These are phyloP conservation scores for Arbacia lixula DNA, from an alignment of 53 echinoderm and acorn worm species.

Conservation along the genomic window DNA sequence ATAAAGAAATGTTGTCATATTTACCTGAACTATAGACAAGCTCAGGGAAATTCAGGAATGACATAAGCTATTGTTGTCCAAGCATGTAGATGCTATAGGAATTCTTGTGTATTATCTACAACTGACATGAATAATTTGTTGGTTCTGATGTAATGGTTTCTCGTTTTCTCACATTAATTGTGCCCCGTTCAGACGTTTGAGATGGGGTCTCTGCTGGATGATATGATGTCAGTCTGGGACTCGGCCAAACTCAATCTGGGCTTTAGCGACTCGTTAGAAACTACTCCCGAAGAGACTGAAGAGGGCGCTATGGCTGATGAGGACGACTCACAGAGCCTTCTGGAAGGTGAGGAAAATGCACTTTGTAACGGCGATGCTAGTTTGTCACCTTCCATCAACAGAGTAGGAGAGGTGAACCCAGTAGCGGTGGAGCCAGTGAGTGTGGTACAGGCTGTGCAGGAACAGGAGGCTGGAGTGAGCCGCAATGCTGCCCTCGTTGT, in stretches of 20 bases:
- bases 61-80: too few relatives aligned
- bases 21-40: too few relatives aligned
- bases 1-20: too few relatives aligned
- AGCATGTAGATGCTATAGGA: too few relatives aligned
- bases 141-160: too few relatives aligned
- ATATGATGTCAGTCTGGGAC: conserved; percentile 96
- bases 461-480: background rate
- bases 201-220: conserved; percentile 95
- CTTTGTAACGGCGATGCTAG: conserved; percentile 53
- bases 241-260: conserved; percentile 61
- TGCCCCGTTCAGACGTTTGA: conserved; percentile 86
- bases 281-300: conserved; percentile 19
- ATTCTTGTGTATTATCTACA: too few relatives aligned
- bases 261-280: conserved; percentile 30
- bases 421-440: conserved; percentile 13
- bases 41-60: too few relatives aligned
- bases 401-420: conserved; percentile 57
- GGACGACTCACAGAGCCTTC: conserved; percentile 51
- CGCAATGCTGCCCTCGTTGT: background rate
- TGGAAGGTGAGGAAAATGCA: conserved; percentile 65
- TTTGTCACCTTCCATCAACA: conserved; percentile 40
- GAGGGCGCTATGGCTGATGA: conserved; percentile 14
- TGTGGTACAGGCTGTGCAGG: background rate
- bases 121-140: too few relatives aligned
- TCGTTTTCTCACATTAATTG: too few relatives aligned